A percentile compares a stretch with the other conserved stretches of the same genome.
These are phyloP conservation scores for Araneus ventricosus DNA, from an alignment of 1,140 invertebrate species.

Conservation along the genomic window DNA sequence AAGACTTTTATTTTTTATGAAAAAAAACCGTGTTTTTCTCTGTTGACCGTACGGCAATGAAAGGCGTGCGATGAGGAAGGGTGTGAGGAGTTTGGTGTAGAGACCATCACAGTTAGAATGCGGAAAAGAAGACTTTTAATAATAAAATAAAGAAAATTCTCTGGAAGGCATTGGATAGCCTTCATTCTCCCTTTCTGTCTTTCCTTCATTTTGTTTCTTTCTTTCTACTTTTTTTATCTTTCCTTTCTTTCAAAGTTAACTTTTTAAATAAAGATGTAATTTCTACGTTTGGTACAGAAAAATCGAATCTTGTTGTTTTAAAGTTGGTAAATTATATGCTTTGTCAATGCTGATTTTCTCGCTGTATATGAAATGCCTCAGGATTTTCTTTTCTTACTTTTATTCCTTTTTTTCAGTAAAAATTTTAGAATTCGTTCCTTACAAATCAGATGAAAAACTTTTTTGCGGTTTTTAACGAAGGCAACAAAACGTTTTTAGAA, in stretches of 20 bases:
- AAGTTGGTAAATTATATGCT: slow-evolving; percentile 55
- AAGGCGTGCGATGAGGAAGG: slow-evolving; percentile 52
- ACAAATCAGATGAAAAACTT: slow-evolving; percentile 16
- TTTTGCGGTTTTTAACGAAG: not conserved
- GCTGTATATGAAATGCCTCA: not conserved
- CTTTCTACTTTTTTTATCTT: not conserved
- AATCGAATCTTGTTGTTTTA: slow-evolving; percentile 18
- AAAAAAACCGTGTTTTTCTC: slow-evolving; percentile 69
- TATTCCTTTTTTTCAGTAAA: not conserved
- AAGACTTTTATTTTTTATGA: not conserved
- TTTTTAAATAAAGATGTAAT: slow-evolving; percentile 41
- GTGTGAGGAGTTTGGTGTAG: not conserved
- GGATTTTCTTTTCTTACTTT: not conserved
- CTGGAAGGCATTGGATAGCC: slow-evolving; percentile 46
- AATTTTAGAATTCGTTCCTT: not conserved
- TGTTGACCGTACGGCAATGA: slow-evolving; percentile 73
- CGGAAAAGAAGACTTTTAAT: slow-evolving; percentile 53
- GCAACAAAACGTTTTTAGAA: not conserved
- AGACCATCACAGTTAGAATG: slow-evolving; percentile 1
- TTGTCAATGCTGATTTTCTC: slow-evolving; percentile 25
- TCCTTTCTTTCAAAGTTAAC: not conserved
- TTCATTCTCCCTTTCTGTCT: slow-evolving; percentile 37
- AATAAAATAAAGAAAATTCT: slow-evolving; percentile 71
- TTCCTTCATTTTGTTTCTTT: not conserved
- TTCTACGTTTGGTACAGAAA: not conserved